phyloP scores from a whole-genome alignment of 2,888 invertebrate species.

The Danaus chrysippus region DNA sequence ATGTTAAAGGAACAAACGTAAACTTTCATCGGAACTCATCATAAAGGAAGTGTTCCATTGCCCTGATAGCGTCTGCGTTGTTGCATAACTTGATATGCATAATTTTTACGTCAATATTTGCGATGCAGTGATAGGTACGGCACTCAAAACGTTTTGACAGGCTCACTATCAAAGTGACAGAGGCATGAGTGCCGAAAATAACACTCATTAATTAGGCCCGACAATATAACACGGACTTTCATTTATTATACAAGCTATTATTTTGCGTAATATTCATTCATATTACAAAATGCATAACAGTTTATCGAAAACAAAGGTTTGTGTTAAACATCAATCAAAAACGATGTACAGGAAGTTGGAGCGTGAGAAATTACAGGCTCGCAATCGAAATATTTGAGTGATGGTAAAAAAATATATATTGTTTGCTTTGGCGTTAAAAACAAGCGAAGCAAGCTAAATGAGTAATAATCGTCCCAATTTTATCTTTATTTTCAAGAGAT shows the following conservation, averaged over 20 bases:
- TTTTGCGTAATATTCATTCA: constrained; percentile 33
- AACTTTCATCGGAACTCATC: constrained; percentile 2
- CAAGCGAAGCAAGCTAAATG: not conserved
- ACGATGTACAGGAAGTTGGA: too few species aligned
- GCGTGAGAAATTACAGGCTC: not conserved
- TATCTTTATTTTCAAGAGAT: too few species aligned
- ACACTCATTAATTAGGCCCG: constrained; percentile 63
- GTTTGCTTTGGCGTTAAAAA: not conserved
- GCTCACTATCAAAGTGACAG: constrained; percentile 48
- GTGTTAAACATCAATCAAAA: too few species aligned
- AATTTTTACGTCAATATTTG: constrained; percentile 31
- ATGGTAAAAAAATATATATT: not conserved
- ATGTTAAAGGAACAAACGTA: too few species aligned
- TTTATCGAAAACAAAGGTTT: not conserved
- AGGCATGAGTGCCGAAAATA: constrained; percentile 54
- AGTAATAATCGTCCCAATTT: not conserved
- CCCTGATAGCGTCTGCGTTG: constrained; percentile 4
- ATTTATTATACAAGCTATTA: constrained; percentile 63
- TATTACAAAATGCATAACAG: constrained; percentile 15
- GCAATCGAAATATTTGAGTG: not conserved
- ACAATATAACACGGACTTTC: constrained; percentile 62
- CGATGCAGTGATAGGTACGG: constrained; percentile 37
- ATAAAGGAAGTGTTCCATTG: constrained; percentile 8
- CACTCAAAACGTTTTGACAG: constrained; percentile 56
- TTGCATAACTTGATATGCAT: constrained; percentile 31